Percentiles rank a stretch among this genome's conserved stretches.
Evolutionary conservation across 2,888 invertebrate species (phyloP).

Genomic region (Pristionchus mayeri): DNA sequence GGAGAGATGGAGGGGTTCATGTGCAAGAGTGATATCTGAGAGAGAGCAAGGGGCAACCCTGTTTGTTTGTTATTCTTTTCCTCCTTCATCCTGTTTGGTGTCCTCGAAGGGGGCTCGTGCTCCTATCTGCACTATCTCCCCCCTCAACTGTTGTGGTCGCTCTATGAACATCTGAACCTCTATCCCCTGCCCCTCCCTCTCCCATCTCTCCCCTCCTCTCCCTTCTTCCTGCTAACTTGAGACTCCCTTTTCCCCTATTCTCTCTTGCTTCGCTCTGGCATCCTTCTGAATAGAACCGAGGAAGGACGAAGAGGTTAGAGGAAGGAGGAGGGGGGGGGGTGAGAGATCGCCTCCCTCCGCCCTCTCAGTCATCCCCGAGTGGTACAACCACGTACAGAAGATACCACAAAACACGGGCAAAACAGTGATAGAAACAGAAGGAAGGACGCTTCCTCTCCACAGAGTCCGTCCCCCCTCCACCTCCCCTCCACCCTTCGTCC

Average conservation of each 20-base stretch:
- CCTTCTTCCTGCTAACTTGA: constrained; percentile 27
- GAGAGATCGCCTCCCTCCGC: not conserved
- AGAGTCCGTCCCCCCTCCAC: not conserved
- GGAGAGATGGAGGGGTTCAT: not conserved
- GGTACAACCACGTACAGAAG: constrained; percentile 2
- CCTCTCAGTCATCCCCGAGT: not conserved
- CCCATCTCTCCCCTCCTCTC: not conserved
- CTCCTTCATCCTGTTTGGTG: not conserved
- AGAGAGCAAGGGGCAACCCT: not conserved
- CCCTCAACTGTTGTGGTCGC: not conserved
- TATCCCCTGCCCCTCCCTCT: constrained; percentile 25
- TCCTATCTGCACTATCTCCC: too few species aligned
- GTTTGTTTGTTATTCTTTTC: not conserved
- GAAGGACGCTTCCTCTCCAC: not conserved
- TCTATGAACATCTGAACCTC: not conserved
- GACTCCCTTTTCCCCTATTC: not conserved
- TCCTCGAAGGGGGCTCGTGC: not conserved
- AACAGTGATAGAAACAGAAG: constrained; percentile 25
- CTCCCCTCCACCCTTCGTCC: not conserved
- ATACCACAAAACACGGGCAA: not conserved
- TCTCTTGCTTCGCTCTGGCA: not conserved
- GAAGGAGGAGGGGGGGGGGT: not conserved
- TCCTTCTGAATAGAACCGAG: constrained; percentile 32
- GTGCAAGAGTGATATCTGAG: not conserved
- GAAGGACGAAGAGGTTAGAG: constrained; percentile 16